A percentile compares a stretch with the other conserved stretches of the same genome.
phyloP scores from a whole-genome alignment of 37 sponge, comb jelly and placozoan species.

The Hexactinellida sp. region DNA sequence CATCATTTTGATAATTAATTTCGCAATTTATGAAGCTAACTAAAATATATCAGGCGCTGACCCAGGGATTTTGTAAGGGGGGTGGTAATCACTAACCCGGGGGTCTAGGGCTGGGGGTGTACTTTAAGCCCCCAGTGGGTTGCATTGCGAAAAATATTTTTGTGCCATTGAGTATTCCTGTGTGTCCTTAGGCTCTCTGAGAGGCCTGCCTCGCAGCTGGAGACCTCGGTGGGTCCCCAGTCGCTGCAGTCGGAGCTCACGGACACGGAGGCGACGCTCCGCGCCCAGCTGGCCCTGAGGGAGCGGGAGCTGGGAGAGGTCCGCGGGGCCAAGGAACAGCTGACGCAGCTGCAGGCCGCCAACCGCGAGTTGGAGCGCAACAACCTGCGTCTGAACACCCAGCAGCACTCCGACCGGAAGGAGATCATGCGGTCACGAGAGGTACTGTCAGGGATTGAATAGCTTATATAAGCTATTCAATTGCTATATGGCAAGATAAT shows the following conservation, averaged over 20 bases:
- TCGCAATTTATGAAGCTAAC: no score
- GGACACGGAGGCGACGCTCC: background rate
- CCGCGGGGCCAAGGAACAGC: constrained; percentile 23
- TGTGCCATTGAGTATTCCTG: no score
- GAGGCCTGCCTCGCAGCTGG: background rate
- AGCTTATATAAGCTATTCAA: background rate
- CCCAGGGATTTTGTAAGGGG: no score
- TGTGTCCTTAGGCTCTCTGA: background rate
- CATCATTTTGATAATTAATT: no score
- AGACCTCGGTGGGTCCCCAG: background rate
- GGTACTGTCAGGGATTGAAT: constrained; percentile 19
- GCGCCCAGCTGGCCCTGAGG: background rate
- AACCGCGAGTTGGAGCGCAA: constrained; percentile 28
- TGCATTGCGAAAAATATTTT: no score
- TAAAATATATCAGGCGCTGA: no score
- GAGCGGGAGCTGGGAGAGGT: background rate
- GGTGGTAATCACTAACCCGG: no score
- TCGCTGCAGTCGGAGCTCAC: background rate
- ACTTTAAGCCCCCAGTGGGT: no score
- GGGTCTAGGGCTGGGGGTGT: no score
- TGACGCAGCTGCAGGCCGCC: background rate
- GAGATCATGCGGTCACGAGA: constrained; percentile 62
- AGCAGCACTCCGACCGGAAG: constrained; percentile 53
- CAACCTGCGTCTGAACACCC: constrained; percentile 43
- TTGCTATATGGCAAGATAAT: no score